phyloP scores from a whole-genome alignment of 2,113 vertebrate genomes.

The Mormyrus iriodes region DNA sequence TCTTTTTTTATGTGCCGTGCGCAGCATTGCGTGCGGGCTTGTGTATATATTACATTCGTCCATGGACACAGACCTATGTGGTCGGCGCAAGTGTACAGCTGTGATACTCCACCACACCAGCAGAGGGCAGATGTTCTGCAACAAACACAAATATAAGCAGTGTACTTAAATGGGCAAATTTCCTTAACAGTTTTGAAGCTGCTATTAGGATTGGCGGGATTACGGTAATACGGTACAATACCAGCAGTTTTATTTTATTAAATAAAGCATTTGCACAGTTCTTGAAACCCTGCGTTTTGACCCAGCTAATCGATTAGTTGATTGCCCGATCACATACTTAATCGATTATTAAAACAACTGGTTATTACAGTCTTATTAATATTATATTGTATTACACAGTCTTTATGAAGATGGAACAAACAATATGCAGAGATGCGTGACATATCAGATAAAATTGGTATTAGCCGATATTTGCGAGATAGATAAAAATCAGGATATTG shows the following conservation, averaged over 20 bases:
- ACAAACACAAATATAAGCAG: not conserved
- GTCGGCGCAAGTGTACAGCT: not conserved
- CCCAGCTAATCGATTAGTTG: not conserved
- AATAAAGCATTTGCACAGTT: not conserved
- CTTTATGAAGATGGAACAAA: not conserved
- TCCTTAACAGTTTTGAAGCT: not conserved
- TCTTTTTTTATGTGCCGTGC: not conserved
- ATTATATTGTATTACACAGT: not conserved
- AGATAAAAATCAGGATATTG: not conserved
- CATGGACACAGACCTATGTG: not conserved
- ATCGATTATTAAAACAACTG: not conserved
- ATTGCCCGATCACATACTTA: not conserved
- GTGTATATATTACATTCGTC: not conserved
- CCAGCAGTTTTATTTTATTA: not conserved
- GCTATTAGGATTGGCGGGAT: not conserved
- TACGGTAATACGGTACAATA: not conserved
- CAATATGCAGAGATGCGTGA: not conserved
- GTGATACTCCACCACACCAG: not conserved
- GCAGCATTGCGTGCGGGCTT: not conserved
- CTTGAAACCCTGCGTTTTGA: not conserved
- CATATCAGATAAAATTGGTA: not conserved
- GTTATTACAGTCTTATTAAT: too few relatives aligned
- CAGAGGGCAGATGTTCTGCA: not conserved
- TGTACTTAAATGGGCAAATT: not conserved
- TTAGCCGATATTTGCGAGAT: not conserved